These are phyloP conservation scores for Himantopus leucocephalus DNA, from an alignment of 2,113 vertebrate genomes.

Conservation along the genomic window DNA sequence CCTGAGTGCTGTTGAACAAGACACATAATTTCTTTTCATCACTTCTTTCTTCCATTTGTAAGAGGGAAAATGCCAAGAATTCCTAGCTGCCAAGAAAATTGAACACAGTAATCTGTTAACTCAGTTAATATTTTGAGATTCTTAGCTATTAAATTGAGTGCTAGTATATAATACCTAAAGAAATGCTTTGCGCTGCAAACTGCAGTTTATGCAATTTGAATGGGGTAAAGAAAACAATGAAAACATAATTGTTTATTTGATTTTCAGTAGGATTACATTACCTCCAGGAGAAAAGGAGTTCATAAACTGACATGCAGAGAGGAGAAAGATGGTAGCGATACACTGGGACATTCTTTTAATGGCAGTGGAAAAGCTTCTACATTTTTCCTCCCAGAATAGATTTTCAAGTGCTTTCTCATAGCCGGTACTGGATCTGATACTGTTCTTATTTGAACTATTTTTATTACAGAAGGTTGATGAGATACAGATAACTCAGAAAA, in stretches of 20 bases:
- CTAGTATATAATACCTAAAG: background rate
- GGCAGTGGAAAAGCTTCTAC: background rate
- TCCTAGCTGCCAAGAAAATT: background rate
- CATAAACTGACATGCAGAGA: background rate
- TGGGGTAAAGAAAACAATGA: background rate
- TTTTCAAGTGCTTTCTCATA: background rate
- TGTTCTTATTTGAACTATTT: background rate
- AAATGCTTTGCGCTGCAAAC: background rate
- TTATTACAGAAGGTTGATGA: background rate
- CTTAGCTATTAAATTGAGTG: rapidly evolving
- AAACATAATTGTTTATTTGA: background rate
- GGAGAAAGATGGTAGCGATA: background rate
- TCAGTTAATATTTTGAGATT: background rate
- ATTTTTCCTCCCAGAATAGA: background rate
- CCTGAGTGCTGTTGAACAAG: background rate
- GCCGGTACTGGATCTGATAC: background rate
- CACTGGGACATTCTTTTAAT: background rate
- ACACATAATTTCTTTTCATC: background rate
- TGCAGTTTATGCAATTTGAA: background rate
- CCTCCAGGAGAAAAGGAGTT: background rate
- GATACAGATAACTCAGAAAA: background rate
- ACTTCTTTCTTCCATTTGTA: background rate
- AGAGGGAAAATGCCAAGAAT: background rate
- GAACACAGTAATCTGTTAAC: background rate
- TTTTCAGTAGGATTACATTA: background rate